Evolutionary conservation across 2,113 vertebrate genomes (phyloP), one percentile per base, ranked within the genome.

Genomic region (Caracal caracal): DNA sequence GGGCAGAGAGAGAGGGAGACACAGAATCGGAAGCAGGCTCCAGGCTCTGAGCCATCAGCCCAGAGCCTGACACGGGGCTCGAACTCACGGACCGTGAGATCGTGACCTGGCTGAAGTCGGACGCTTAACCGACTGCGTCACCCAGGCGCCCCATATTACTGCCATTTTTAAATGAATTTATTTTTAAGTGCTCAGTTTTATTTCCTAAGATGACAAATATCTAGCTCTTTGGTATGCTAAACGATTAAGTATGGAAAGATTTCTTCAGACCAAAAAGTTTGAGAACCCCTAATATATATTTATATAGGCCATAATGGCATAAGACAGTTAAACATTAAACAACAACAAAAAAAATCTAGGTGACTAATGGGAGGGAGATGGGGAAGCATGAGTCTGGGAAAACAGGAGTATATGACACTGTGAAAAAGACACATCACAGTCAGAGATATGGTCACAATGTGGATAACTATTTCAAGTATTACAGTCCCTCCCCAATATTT

Each of bases 111-210:
- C n/a, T n/a, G n/a, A n/a, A n/a, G n/a, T n/a, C n/a, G n/a, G n/a
- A n/a, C n/a, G n/a, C n/a, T n/a, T n/a, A n/a, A n/a, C n/a, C n/a
- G n/a, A n/a, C n/a, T n/a, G n/a, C n/a, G n/a, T n/a, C n/a, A n/a
- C n/a, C n/a, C n/a, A n/a, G n/a, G n/a, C n/a, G n/a, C n/a, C n/a
- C n/a, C n/a, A n/a, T 78, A 73, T 66, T 68, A 33, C 65, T 89
- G 61, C 11, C 26, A 70, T 56, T 86, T 97, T 90, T 61, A 94
- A 93, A 22, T 71, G 20, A 93, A 78, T 88, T 82, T 82, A 78
- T 22, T 24, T 56, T 78, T 22, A 81, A 85, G 70, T 56, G 9
- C 15, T 75, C 33, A 51, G 5, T 51, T 94, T 81, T 90, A 30
- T 59, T 53, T 94, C 68, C 17, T 88, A 80, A 73, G 43, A 76